phyloP scores from a whole-genome alignment of 2,888 invertebrate species.

The Himalopsyche tibetana region DNA sequence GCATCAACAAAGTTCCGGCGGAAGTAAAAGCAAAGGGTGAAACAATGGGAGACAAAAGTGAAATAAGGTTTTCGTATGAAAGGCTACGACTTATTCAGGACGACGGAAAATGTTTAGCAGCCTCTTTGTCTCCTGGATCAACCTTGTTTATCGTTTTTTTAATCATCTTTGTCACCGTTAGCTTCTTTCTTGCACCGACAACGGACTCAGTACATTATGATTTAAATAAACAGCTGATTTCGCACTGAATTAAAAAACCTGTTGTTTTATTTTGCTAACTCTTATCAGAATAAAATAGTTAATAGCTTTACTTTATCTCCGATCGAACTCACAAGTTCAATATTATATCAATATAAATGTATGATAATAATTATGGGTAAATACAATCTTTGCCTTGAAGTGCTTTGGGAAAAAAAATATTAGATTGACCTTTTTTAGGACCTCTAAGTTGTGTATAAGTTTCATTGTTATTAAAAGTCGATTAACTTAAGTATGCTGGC shows the following conservation, averaged over 20 bases:
- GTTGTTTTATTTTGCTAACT: too few species aligned
- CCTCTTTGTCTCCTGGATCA: constrained; percentile 1
- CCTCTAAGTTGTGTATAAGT: neutral
- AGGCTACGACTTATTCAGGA: constrained; percentile 15
- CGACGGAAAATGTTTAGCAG: constrained; percentile 21
- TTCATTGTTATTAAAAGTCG: neutral
- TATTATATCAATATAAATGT: too few species aligned
- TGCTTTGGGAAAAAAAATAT: too few species aligned
- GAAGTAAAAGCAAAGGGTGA: constrained; percentile 13
- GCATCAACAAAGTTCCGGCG: constrained; percentile 16
- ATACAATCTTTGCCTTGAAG: too few species aligned
- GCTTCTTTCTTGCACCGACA: neutral
- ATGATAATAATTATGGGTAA: too few species aligned
- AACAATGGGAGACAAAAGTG: constrained; percentile 19
- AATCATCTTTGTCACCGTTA: neutral
- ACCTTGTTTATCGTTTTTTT: constrained; percentile 27
- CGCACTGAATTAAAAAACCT: neutral
- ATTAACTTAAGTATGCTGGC: too few species aligned
- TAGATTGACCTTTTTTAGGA: neutral
- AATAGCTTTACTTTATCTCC: too few species aligned
- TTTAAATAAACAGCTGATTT: neutral
- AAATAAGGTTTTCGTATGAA: constrained; percentile 15
- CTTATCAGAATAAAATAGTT: too few species aligned
- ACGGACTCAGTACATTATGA: neutral
- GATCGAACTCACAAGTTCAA: too few species aligned